Percentiles rank a stretch among this genome's conserved stretches.
Conservation (phyloP, 1,140 invertebrate genomes). For the Drosophila malerkotliana region DNA sequence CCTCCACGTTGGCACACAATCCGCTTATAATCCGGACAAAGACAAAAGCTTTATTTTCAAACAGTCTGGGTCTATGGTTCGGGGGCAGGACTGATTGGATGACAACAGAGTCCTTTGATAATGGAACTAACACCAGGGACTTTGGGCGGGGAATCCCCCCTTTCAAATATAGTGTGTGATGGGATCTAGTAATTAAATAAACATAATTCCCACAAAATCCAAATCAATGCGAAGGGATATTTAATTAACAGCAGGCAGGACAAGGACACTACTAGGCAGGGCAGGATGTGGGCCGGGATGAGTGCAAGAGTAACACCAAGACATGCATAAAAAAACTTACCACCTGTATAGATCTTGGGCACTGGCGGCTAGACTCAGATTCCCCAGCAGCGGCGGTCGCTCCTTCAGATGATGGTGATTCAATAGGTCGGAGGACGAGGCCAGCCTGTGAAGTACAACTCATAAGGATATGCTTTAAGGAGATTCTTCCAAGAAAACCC, state of each 20-base stretch:
- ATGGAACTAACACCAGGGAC: conserved; percentile 61
- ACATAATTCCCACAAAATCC: conserved; percentile 5
- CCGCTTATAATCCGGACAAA: conserved; percentile 11
- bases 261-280: no score
- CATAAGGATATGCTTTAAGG: no score
- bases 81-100: conserved; percentile 40
- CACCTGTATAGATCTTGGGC: conserved; percentile 85
- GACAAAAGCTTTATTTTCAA: not conserved
- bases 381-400: conserved; percentile 78
- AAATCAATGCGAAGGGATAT: no score
- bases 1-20: not conserved
- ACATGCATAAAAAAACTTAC: conserved; percentile 76
- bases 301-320: not conserved
- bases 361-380: conserved; percentile 83
- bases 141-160: not conserved
- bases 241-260: no score
- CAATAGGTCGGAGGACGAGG: conserved; percentile 83
- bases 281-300: not conserved
- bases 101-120: conserved; percentile 71
- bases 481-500: not conserved
- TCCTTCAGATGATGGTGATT: conserved; percentile 82
- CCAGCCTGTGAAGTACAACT: conserved; percentile 54
- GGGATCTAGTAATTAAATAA: conserved; percentile 79
- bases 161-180: no score
- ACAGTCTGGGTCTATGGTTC: not conserved